Base-by-base conservation (phyloP, 2,113 vertebrate genomes). In the Pterocles burchelli region DNA sequence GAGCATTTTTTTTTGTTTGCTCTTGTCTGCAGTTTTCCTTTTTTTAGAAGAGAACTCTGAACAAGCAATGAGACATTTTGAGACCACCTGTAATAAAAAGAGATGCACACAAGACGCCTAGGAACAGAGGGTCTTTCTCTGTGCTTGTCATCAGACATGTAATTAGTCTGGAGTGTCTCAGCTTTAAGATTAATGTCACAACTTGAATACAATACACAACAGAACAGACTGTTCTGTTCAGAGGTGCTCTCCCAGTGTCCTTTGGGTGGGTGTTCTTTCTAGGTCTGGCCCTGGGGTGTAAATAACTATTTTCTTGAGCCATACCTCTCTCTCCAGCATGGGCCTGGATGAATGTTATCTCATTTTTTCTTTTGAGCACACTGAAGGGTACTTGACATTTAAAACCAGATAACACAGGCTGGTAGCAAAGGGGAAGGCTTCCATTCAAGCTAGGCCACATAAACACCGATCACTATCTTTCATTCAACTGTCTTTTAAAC, bases 401-500 rank as follows among this genome's bases (percentile, higher is more conserved):
- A 88, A 97, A 97, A 84, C 41, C 43, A 90, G 97, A 96, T 98
- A 98, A 97, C 5, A 43, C 38, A 61, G 48, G 19, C 57, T 91
- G 78, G 88, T 85, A 95, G 85, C 79, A 84, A 38, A 92, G 85
- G 58, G 46, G 59, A 96, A 85, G 55, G 80, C 74, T 96, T 88
- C 83, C 91, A 87, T 91, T 96, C 95, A 78, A 28, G 51, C 48
- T 66, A 52, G 92, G 72, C 70, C 8, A 6, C 31, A 87, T 48
- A 94, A 93, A 96, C 91, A 96, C 6, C 3, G 89, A 97, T 97
- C 36, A 17, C n/a, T 97, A 97, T 97, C 98, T 90, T 52, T 28
- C 41, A 68, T 80, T 78, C 93, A 85, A 80, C 48, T 96, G 96
- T 96, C 82, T 96, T 86, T 92, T 93, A 97, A 97, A 97, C 91